Conservation (phyloP, 2,888 invertebrate genomes). For the Ptychoptera contaminata region DNA sequence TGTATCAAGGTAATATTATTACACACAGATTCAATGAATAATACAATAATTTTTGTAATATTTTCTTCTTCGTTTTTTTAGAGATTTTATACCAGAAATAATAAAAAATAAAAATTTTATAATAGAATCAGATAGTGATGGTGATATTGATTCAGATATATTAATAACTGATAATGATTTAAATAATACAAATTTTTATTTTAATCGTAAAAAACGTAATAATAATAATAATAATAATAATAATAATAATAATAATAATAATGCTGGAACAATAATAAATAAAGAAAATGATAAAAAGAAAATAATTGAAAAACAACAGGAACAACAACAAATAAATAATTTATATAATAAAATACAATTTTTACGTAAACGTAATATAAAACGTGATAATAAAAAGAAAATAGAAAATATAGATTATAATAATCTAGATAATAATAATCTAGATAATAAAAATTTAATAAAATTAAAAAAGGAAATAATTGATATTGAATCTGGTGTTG, state of each 20-base stretch:
- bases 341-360: constrained; percentile 14
- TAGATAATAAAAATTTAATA: constrained; percentile 16
- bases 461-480: constrained; percentile 22
- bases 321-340: not conserved
- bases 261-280: not conserved
- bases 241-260: constrained; percentile 5
- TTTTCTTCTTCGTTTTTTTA: too few relatives aligned
- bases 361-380: constrained; percentile 18
- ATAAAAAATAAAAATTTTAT: not conserved
- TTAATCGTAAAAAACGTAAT: constrained; percentile 18
- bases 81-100: not conserved
- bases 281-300: not conserved
- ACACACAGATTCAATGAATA: not conserved
- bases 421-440: not conserved
- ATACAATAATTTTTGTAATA: too few relatives aligned
- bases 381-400: constrained; percentile 4
- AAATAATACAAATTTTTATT: too few relatives aligned
- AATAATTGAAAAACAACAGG: not conserved
- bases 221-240: constrained; percentile 9
- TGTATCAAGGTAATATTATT: not conserved
- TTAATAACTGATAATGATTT: constrained; percentile 16
- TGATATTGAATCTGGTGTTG: constrained; percentile 27
- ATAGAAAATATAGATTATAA: not conserved
- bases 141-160: constrained; percentile 22
- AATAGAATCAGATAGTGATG: constrained; percentile 17